A percentile compares a stretch with the other conserved stretches of the same genome.
Conservation (phyloP, 2,113 vertebrate species). For the Vireo altiloquus region DNA sequence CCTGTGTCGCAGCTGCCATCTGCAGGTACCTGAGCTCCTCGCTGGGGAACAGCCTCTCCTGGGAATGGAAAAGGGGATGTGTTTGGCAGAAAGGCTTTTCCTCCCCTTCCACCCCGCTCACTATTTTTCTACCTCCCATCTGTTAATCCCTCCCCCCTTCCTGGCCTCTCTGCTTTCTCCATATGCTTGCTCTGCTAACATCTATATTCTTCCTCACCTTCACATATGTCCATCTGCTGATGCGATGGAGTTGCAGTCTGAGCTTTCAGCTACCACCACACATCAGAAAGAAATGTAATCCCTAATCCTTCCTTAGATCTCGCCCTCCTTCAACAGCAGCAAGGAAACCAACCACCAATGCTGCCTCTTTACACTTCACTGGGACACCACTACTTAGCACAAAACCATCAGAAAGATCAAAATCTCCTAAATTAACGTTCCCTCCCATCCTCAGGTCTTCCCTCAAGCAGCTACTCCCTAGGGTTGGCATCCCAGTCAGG, state of each 20-base stretch:
- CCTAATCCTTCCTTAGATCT: neutral
- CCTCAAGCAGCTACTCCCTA: neutral
- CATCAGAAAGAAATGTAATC: neutral
- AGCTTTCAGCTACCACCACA: neutral
- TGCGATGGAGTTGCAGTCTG: neutral
- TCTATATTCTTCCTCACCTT: neutral
- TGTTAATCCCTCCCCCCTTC: neutral
- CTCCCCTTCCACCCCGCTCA: neutral
- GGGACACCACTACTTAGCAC: neutral
- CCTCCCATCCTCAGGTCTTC: neutral
- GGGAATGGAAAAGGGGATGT: neutral
- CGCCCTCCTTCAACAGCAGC: neutral
- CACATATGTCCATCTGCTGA: neutral
- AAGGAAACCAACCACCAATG: accelerated
- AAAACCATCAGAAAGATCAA: neutral
- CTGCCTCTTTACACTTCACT: neutral
- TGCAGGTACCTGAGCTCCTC: neutral
- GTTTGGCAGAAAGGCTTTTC: neutral
- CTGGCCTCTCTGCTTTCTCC: neutral
- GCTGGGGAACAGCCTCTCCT: neutral
- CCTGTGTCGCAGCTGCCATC: neutral
- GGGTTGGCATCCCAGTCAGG: neutral
- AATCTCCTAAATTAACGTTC: neutral
- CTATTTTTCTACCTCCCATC: neutral
- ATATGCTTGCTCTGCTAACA: neutral